Conservation (phyloP, 1,140 invertebrate genomes). For the Dendrolimus kikuchii region DNA sequence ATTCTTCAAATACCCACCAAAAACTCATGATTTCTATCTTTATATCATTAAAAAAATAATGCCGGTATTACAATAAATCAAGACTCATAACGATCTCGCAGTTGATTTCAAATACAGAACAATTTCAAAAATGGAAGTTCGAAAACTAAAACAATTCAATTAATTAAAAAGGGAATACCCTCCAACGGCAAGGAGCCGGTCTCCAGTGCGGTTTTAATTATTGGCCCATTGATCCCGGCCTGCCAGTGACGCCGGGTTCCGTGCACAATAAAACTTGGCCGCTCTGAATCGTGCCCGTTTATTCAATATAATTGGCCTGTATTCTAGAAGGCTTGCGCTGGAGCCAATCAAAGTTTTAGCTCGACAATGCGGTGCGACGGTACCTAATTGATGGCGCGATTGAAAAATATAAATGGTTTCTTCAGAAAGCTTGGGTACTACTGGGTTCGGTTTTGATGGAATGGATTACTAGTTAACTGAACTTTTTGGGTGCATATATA, state of each 20-base stretch:
- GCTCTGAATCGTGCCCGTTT: slow-evolving; percentile 36
- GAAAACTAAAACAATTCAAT: slow-evolving; percentile 38
- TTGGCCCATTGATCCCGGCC: slow-evolving; percentile 34
- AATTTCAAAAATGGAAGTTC: background rate
- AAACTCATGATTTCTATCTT: no score
- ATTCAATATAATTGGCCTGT: slow-evolving; percentile 47
- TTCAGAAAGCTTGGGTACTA: no score
- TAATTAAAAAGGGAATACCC: slow-evolving; percentile 41
- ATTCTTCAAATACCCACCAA: no score
- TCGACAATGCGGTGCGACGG: slow-evolving; percentile 31
- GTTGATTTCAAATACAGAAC: no score
- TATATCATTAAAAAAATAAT: no score
- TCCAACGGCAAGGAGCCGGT: slow-evolving; percentile 26
- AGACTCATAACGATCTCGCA: no score
- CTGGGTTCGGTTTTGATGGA: no score
- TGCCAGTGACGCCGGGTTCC: slow-evolving; percentile 31
- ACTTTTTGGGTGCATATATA: no score
- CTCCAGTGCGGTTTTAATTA: slow-evolving; percentile 45
- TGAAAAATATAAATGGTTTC: background rate
- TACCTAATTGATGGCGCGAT: slow-evolving; percentile 31
- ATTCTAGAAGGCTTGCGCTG: slow-evolving; percentile 23
- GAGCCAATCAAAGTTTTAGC: slow-evolving; percentile 44
- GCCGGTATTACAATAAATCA: no score
- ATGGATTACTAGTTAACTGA: no score
- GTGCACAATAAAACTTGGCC: slow-evolving; percentile 35